These are phyloP conservation scores for Carcinoscorpius rotundicauda DNA, from an alignment of 1,140 invertebrate species.

Conservation along the genomic window DNA sequence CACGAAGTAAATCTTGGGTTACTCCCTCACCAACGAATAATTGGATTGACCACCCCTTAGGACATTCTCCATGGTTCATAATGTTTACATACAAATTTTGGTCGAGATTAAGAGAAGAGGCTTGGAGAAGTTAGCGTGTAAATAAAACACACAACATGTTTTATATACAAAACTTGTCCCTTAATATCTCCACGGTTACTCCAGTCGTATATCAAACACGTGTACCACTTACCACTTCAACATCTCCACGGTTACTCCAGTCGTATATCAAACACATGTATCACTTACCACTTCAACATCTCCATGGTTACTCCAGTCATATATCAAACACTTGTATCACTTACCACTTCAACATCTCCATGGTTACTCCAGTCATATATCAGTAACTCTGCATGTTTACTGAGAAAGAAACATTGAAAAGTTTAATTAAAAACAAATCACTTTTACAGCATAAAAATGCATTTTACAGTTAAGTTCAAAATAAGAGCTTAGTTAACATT, in stretches of 20 bases:
- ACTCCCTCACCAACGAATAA: too few relatives aligned
- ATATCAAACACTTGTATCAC: slow-evolving; percentile 35
- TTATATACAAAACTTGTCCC: too few relatives aligned
- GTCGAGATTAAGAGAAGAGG: too few relatives aligned
- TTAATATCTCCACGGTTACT: background rate
- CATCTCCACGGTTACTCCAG: background rate
- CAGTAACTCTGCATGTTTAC: slow-evolving; percentile 55
- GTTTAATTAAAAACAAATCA: too few relatives aligned
- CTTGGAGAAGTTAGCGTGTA: too few relatives aligned
- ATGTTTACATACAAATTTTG: too few relatives aligned
- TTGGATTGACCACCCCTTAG: too few relatives aligned
- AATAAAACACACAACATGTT: too few relatives aligned
- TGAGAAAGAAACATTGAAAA: slow-evolving; percentile 20
- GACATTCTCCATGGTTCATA: too few relatives aligned
- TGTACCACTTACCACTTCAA: slow-evolving; percentile 45
- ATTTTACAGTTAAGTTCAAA: too few relatives aligned
- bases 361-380: slow-evolving; percentile 74
- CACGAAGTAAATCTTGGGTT: too few relatives aligned
- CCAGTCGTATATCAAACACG: background rate
- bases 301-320: slow-evolving; percentile 70
- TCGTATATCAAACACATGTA: background rate
- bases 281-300: slow-evolving; percentile 55
- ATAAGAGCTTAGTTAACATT: slow-evolving; percentile 1
- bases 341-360: slow-evolving; percentile 61
- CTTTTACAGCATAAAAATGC: too few relatives aligned